A percentile compares a stretch with the other conserved stretches of the same genome.
Evolutionary conservation across 1,140 invertebrate genomes (phyloP).

Genomic region (Aphelinus certus): DNA sequence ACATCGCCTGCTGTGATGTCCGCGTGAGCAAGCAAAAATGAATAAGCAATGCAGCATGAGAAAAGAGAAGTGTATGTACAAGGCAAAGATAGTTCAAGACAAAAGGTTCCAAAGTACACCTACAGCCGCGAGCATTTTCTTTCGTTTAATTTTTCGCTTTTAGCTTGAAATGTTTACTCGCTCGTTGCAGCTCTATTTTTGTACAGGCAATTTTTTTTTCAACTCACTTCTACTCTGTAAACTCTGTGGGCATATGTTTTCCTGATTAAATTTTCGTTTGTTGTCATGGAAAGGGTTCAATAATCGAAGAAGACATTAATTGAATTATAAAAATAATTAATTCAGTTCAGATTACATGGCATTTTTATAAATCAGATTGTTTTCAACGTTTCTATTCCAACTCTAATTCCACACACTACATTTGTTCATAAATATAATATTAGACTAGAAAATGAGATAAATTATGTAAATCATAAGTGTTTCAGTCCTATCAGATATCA

Average conservation of each 20-base stretch:
- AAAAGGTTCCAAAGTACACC: constrained; percentile 15
- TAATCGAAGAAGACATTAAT: neutral
- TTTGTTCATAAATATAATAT: neutral
- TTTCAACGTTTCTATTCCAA: too few species aligned
- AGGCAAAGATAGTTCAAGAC: constrained; percentile 7
- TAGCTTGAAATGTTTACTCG: neutral
- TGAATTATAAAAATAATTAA: neutral
- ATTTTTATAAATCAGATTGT: too few species aligned
- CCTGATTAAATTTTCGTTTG: neutral
- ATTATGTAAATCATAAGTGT: constrained; percentile 12
- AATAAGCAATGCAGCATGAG: constrained; percentile 22
- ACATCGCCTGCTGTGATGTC: constrained; percentile 12
- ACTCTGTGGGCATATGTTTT: too few species aligned
- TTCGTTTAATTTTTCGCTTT: constrained; percentile 10
- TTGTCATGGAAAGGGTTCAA: neutral
- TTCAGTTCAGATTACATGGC: neutral
- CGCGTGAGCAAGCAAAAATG: constrained; percentile 15
- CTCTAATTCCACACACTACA: too few species aligned
- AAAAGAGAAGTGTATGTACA: neutral
- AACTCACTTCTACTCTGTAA: too few species aligned
- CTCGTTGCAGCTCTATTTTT: neutral
- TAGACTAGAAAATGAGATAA: constrained; percentile 34
- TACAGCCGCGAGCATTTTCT: constrained; percentile 17
- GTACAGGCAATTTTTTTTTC: neutral
- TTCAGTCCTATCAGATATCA: constrained; percentile 3